phyloP scores from a whole-genome alignment of 2,113 vertebrate genomes.

The Protobothrops mucrosquamatus region DNA sequence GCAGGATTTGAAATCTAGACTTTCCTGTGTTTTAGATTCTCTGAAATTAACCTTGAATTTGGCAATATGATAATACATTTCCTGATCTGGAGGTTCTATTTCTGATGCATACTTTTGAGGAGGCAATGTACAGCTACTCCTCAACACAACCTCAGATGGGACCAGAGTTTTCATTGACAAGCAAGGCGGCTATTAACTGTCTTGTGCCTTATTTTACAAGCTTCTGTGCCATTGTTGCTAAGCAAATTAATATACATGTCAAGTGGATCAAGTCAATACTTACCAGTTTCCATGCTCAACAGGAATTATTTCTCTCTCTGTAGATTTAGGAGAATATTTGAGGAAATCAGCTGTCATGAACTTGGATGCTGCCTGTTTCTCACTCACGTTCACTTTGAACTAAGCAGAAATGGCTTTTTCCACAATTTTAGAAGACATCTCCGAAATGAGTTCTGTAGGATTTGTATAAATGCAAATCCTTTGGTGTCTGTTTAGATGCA shows the following conservation, averaged over 20 bases:
- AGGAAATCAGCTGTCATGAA: conserved; percentile 12
- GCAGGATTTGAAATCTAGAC: not conserved
- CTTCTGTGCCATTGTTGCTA: not conserved
- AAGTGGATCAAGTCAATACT: conserved; percentile 21
- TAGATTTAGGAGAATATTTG: conserved; percentile 16
- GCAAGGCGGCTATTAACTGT: not conserved
- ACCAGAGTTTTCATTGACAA: not conserved
- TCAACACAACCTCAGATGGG: not conserved
- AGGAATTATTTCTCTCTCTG: not conserved
- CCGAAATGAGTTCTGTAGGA: not conserved
- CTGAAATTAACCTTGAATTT: not conserved
- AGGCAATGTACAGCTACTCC: not conserved
- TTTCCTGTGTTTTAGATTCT: not conserved
- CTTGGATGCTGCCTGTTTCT: conserved; percentile 20
- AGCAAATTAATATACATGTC: not conserved
- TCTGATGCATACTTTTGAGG: not conserved
- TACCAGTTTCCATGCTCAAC: conserved; percentile 59
- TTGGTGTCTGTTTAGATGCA: not conserved
- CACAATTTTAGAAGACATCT: conserved; percentile 16
- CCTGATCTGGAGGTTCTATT: not conserved
- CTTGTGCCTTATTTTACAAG: not conserved
- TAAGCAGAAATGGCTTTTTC: conserved; percentile 34
- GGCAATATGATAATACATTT: not conserved
- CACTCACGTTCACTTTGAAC: conserved; percentile 17
- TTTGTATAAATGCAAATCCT: conserved; percentile 68